Conservation (phyloP, 1,140 invertebrate genomes). For the Anastrepha obliqua region DNA sequence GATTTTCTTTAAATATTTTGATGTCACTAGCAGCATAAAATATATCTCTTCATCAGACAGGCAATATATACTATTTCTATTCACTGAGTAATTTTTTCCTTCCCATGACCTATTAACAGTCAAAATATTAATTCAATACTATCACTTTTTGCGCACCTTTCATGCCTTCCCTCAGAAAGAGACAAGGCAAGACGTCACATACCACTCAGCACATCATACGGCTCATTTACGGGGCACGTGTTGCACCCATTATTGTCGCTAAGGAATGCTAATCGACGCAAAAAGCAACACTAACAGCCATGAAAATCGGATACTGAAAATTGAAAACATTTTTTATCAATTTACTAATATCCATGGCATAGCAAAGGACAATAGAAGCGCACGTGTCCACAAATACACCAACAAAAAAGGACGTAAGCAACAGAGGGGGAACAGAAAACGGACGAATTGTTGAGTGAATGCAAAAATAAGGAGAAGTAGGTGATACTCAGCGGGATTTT, state of each 20-base stretch:
- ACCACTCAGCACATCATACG: conserved; percentile 28
- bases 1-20: too few species aligned
- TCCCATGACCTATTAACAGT: background rate
- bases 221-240: conserved; percentile 48
- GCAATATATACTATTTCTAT: background rate
- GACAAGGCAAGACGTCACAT: conserved; percentile 5
- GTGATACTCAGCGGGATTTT: too few species aligned
- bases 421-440: too few species aligned
- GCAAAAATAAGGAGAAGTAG: background rate
- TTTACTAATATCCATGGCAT: background rate
- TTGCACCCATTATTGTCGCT: conserved; percentile 48
- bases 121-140: background rate
- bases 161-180: background rate
- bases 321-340: conserved; percentile 51
- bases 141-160: background rate
- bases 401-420: background rate
- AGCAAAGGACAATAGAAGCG: background rate
- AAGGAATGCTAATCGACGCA: conserved; percentile 40
- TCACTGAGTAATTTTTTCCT: background rate
- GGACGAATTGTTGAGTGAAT: background rate
- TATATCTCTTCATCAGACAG: too few species aligned
- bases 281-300: conserved; percentile 26
- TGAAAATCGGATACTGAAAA: conserved; percentile 47
- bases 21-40: too few species aligned
- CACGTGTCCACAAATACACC: background rate